A percentile compares a stretch with the other conserved stretches of the same genome.
Evolutionary conservation across 2,797 vertebrate species (phyloP).

Genomic region (Gallinago nigripennis): DNA sequence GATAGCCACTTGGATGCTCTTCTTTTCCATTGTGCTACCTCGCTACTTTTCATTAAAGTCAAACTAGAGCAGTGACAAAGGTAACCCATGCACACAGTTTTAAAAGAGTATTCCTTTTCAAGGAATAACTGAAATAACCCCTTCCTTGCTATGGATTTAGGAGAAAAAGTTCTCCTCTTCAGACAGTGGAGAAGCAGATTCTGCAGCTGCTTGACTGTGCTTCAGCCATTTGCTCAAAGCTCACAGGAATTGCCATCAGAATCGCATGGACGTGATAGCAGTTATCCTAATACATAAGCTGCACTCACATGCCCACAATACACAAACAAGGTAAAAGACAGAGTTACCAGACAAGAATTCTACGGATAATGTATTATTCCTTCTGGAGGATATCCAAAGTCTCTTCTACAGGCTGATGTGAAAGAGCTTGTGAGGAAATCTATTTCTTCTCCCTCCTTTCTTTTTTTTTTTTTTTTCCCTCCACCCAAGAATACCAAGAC

Average conservation of each 20-base stretch:
- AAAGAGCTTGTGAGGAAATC: neutral
- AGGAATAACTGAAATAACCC: neutral
- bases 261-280: accelerated
- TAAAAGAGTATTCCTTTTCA: neutral
- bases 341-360: neutral
- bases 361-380: neutral
- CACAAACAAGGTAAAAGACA: neutral
- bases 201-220: neutral
- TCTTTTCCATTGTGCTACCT: neutral
- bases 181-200: neutral
- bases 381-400: neutral
- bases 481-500: neutral
- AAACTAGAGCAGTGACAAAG: neutral
- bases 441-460: neutral
- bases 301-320: neutral
- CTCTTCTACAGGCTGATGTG: neutral
- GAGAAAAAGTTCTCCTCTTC: neutral
- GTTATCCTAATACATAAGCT: neutral
- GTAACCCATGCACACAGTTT: neutral
- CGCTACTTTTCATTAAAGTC: neutral
- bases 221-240: neutral
- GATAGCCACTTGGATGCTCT: neutral
- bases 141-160: neutral
- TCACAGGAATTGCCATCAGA: neutral
- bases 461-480: neutral